Percentiles rank a stretch among this genome's conserved stretches.
Evolutionary conservation across 2,888 invertebrate genomes (phyloP).

Genomic region (Ochropleura leucogaster): DNA sequence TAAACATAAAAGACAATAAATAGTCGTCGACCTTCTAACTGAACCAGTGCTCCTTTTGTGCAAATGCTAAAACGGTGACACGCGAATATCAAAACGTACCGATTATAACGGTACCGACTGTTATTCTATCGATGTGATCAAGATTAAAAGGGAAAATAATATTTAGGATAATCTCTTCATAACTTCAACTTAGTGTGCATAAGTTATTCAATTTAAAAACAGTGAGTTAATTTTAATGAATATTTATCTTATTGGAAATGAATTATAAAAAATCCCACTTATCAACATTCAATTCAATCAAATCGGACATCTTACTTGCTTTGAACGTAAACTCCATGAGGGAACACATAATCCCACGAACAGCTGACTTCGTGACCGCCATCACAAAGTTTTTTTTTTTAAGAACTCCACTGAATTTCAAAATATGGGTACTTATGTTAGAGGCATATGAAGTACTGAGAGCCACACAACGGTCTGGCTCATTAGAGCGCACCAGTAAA

Average conservation of each 20-base stretch:
- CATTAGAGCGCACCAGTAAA: slow-evolving; percentile 88
- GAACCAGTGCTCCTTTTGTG: slow-evolving; percentile 69
- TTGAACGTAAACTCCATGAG: slow-evolving; percentile 89
- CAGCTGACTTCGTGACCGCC: slow-evolving; percentile 86
- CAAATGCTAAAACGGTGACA: slow-evolving; percentile 64
- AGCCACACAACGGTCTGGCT: slow-evolving; percentile 80
- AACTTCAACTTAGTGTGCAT: slow-evolving; percentile 1
- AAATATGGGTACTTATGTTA: slow-evolving; percentile 73
- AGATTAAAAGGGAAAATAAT: slow-evolving; percentile 57
- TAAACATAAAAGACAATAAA: slow-evolving; percentile 67
- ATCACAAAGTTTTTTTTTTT: slow-evolving; percentile 66
- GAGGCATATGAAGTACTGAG: slow-evolving; percentile 81
- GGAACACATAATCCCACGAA: slow-evolving; percentile 88
- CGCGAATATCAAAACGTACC: slow-evolving; percentile 69
- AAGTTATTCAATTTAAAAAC: slow-evolving; percentile 18
- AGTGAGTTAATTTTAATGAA: background rate
- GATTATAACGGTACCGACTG: slow-evolving; percentile 70
- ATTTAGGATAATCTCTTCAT: slow-evolving; percentile 36
- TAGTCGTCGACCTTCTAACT: slow-evolving; percentile 70
- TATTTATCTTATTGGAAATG: background rate
- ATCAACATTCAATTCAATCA: slow-evolving; percentile 26
- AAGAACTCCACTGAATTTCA: slow-evolving; percentile 55
- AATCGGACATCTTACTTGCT: slow-evolving; percentile 85
- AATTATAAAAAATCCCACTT: background rate
- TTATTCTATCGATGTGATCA: slow-evolving; percentile 56